Evolutionary conservation across 2,113 vertebrate species (phyloP).

Genomic region (Erpornis zantholeuca): DNA sequence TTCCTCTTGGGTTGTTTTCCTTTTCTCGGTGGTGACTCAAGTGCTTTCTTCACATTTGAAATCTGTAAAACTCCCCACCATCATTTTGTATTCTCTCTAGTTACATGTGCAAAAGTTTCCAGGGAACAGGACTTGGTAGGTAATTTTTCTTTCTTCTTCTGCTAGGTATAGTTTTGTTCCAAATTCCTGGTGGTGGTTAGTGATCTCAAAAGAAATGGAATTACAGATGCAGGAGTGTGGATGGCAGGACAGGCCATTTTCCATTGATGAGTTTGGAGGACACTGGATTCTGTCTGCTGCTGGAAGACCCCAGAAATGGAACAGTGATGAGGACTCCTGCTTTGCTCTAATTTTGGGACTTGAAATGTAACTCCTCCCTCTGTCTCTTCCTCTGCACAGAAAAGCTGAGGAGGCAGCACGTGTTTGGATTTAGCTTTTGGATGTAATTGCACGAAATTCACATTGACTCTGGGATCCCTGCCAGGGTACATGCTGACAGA

Average conservation of each 20-base stretch:
- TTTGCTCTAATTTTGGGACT: not conserved
- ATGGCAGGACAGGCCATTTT: constrained; percentile 7
- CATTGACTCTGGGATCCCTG: constrained; percentile 2
- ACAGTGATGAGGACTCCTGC: not conserved
- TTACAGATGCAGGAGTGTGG: not conserved
- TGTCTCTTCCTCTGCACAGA: not conserved
- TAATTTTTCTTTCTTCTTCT: constrained; percentile 27
- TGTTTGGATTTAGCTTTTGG: not conserved
- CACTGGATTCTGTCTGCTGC: not conserved
- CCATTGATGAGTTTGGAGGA: not conserved
- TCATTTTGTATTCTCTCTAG: constrained; percentile 21
- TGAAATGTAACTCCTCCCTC: not conserved
- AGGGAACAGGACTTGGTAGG: constrained; percentile 12
- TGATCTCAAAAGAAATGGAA: constrained; percentile 29
- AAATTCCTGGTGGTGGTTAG: constrained; percentile 3
- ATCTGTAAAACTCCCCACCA: not conserved
- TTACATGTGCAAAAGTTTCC: constrained; percentile 58
- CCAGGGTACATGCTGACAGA: constrained; percentile 40
- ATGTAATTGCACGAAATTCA: not conserved
- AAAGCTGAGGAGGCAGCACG: constrained; percentile 19
- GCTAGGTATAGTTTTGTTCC: not conserved
- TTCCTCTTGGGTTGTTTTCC: constrained; percentile 39
- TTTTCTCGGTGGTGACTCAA: constrained; percentile 44
- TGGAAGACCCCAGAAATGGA: constrained; percentile 7
- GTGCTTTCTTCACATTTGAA: constrained; percentile 47